A percentile compares a stretch with the other conserved stretches of the same genome.
These are phyloP conservation scores for Steinernema khuongi DNA, from an alignment of 1,140 invertebrate genomes.

Conservation along the genomic window DNA sequence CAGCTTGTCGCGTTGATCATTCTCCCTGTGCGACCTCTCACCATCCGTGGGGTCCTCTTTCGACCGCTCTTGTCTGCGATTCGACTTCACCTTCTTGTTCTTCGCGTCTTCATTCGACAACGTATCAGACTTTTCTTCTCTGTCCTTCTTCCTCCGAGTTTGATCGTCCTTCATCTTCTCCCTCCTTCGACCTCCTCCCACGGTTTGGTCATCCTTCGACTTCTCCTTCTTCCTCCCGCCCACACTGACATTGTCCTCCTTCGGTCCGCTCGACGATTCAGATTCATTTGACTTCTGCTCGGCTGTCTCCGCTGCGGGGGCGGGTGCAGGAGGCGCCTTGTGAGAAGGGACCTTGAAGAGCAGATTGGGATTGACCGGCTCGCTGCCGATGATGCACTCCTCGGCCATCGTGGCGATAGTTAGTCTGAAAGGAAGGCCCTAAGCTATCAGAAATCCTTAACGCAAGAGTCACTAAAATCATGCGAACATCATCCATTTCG, in stretches of 20 bases:
- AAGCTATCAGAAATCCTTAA: too few relatives aligned
- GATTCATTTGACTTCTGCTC: too few relatives aligned
- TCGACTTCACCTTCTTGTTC: constrained; percentile 8
- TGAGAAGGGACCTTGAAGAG: too few relatives aligned
- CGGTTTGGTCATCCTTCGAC: background rate
- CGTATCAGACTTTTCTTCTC: too few relatives aligned
- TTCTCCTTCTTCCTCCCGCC: background rate
- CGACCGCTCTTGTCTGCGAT: background rate
- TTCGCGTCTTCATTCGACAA: background rate
- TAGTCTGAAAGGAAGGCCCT: too few relatives aligned
- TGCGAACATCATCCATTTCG: too few relatives aligned
- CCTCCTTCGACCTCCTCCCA: background rate
- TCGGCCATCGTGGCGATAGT: background rate
- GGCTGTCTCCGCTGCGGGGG: background rate
- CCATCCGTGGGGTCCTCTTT: background rate
- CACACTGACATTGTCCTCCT: too few relatives aligned
- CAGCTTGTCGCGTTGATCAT: background rate
- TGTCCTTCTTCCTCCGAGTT: too few relatives aligned
- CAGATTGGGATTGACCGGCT: background rate
- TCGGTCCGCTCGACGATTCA: too few relatives aligned
- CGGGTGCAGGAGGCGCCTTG: background rate
- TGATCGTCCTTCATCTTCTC: too few relatives aligned
- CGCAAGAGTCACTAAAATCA: too few relatives aligned
- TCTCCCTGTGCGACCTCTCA: too few relatives aligned
- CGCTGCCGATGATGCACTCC: background rate